These are phyloP conservation scores for Drosophila hydei DNA, from an alignment of 1,140 invertebrate genomes.

Conservation along the genomic window DNA sequence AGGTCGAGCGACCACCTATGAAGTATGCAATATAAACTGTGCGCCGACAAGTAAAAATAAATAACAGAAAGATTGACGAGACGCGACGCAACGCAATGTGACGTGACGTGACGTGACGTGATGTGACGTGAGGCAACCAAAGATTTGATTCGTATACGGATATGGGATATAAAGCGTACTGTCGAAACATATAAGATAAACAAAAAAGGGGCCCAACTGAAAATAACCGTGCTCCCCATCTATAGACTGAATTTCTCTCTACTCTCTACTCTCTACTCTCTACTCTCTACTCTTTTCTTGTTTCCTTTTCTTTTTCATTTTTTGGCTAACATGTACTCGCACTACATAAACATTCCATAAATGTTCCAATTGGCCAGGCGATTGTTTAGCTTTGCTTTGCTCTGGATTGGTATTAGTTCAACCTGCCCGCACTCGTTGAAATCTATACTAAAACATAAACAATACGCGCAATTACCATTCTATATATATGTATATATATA, in stretches of 20 bases:
- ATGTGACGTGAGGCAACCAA: neutral
- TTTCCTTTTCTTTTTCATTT: neutral
- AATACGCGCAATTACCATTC: conserved; percentile 7
- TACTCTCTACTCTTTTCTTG: too few relatives aligned
- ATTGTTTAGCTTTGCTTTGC: conserved; percentile 35
- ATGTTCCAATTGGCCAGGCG: conserved; percentile 14
- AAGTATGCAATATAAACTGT: conserved; percentile 80
- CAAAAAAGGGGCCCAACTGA: conserved; percentile 45
- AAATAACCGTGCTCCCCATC: conserved; percentile 42
- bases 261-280: too few relatives aligned
- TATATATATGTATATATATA: conserved; percentile 1
- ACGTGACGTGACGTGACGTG: neutral
- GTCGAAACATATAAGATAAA: conserved; percentile 71
- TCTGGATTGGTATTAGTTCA: conserved; percentile 21
- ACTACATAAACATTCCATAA: conserved; percentile 47
- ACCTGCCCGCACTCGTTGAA: conserved; percentile 25
- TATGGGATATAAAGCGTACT: conserved; percentile 67
- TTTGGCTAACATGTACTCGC: conserved; percentile 11
- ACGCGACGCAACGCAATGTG: neutral
- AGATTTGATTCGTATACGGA: conserved; percentile 52
- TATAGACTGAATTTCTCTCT: conserved; percentile 24
- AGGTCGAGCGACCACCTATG: conserved; percentile 63
- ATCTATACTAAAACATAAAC: conserved; percentile 17
- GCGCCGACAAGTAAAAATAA: conserved; percentile 69
- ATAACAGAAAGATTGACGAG: conserved; percentile 37